phyloP scores from a whole-genome alignment of 2,797 vertebrate genomes.

The Anguilla pacifica region DNA sequence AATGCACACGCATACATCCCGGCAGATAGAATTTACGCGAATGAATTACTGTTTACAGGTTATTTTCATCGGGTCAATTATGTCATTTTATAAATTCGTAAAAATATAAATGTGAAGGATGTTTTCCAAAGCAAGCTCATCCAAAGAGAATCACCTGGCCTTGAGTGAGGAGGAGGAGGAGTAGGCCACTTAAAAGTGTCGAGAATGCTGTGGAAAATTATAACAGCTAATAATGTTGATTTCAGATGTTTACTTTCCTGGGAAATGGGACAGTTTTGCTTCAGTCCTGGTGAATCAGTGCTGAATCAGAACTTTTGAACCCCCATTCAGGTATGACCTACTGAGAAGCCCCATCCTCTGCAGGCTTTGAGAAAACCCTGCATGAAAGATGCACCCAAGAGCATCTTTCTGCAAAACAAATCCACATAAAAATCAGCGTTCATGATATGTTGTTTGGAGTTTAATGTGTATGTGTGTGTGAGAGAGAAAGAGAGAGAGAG shows the following conservation, averaged over 20 bases:
- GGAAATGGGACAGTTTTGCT: constrained; percentile 5
- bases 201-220: neutral
- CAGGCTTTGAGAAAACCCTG: neutral
- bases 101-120: neutral
- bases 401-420: neutral
- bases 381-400: neutral
- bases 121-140: neutral
- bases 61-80: neutral
- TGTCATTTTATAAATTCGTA: neutral
- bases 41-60: too few relatives aligned
- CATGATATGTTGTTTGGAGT: neutral
- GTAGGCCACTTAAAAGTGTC: neutral
- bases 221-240: constrained; percentile 22
- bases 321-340: constrained; percentile 17
- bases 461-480: neutral
- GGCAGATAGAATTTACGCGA: too few relatives aligned
- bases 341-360: neutral
- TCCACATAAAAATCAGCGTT: neutral
- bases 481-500: too few relatives aligned
- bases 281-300: neutral
- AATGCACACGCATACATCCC: neutral
- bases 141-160: neutral
- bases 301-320: constrained; percentile 19
- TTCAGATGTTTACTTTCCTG: constrained; percentile 4
- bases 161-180: neutral